These are phyloP conservation scores for Numida meleagris DNA, from an alignment of 2,113 vertebrate species.

Conservation along the genomic window DNA sequence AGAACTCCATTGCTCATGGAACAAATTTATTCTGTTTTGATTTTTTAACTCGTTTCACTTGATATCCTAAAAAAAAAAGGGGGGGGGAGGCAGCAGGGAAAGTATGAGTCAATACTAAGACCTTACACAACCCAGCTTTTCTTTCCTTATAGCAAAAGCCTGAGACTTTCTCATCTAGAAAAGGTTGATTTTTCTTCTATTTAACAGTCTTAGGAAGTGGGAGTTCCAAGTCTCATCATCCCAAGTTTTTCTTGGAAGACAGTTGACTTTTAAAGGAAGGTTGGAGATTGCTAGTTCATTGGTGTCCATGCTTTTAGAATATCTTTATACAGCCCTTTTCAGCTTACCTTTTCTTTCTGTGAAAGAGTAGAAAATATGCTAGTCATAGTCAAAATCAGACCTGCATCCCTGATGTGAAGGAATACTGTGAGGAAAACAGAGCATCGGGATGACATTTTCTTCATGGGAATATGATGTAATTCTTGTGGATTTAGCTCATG, in stretches of 20 bases:
- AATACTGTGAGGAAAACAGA: background rate
- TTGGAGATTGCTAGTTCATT: background rate
- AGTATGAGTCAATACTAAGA: background rate
- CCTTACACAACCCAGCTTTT: background rate
- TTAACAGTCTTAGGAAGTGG: background rate
- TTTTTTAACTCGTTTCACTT: background rate
- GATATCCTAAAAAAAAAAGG: background rate
- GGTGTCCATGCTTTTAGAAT: background rate
- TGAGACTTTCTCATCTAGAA: background rate
- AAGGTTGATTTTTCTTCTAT: background rate
- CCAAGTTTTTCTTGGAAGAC: background rate
- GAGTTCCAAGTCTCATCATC: background rate
- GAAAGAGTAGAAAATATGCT: background rate
- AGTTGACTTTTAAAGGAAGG: background rate
- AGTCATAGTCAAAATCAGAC: background rate
- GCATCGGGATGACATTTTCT: background rate
- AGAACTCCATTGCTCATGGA: background rate
- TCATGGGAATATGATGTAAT: background rate
- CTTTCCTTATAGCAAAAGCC: background rate
- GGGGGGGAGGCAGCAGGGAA: too few relatives aligned
- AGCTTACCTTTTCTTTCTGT: background rate
- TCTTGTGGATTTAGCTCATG: constrained; percentile 2
- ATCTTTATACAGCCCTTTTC: background rate
- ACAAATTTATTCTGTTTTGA: background rate
- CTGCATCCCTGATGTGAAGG: background rate